These are phyloP conservation scores for Globodera rostochiensis DNA, from an alignment of 1,140 invertebrate genomes.

Conservation along the genomic window DNA sequence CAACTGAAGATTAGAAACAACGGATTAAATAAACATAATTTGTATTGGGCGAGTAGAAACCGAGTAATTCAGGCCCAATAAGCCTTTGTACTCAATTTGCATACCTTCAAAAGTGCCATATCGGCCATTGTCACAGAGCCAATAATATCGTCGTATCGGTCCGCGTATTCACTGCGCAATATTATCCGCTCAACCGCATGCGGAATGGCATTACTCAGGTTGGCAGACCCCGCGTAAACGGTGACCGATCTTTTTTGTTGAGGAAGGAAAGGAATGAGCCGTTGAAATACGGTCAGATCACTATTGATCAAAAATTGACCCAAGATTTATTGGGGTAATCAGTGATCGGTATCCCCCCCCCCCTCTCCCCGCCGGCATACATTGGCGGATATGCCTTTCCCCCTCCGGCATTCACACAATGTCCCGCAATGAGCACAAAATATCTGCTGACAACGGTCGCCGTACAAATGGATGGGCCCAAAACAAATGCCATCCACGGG, in stretches of 20 bases:
- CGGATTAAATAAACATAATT: no score
- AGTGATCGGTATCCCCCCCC: neutral
- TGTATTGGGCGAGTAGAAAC: neutral
- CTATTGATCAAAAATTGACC: no score
- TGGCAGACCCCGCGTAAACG: slow-evolving; percentile 23
- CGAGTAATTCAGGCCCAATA: neutral
- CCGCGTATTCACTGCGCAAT: slow-evolving; percentile 24
- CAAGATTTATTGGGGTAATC: neutral
- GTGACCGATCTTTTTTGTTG: neutral
- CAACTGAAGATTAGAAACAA: neutral
- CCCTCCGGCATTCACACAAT: slow-evolving; percentile 27
- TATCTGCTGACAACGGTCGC: slow-evolving; percentile 11
- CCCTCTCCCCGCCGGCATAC: neutral
- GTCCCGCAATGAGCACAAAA: slow-evolving; percentile 22
- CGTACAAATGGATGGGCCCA: slow-evolving; percentile 24
- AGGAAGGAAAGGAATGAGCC: no score
- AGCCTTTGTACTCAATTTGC: neutral
- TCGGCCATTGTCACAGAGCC: slow-evolving; percentile 23
- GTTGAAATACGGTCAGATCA: no score
- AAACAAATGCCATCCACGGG: slow-evolving; percentile 29
- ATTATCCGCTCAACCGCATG: slow-evolving; percentile 15
- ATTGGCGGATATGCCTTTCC: slow-evolving; percentile 15
- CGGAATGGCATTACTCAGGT: slow-evolving; percentile 15
- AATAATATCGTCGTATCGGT: slow-evolving; percentile 23
- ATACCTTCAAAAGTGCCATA: slow-evolving; percentile 25